These are phyloP conservation scores for Neosilurus mollespiculum DNA, from an alignment of 2,797 vertebrate genomes.

Conservation along the genomic window DNA sequence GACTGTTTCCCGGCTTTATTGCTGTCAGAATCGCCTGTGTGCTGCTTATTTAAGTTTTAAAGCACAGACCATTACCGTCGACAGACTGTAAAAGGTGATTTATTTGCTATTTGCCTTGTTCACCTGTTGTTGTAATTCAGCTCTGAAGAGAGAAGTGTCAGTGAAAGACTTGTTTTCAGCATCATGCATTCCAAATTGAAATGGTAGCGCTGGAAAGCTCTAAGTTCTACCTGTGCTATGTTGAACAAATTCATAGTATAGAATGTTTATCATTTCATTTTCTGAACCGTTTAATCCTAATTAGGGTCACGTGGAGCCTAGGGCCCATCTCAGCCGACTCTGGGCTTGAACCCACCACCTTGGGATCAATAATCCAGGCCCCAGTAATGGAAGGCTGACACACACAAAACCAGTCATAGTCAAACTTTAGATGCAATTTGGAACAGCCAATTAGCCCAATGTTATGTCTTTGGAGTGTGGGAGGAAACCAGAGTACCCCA, in stretches of 20 bases:
- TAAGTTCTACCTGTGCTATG: not conserved
- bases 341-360: no score
- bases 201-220: not conserved
- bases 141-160: conserved; percentile 58
- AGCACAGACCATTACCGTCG: conserved; percentile 64
- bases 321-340: no score
- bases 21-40: conserved; percentile 49
- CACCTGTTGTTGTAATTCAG: conserved; percentile 67
- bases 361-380: no score
- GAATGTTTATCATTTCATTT: not conserved
- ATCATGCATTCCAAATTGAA: not conserved
- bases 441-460: no score
- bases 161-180: conserved; percentile 51
- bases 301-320: no score
- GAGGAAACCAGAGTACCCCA: no score
- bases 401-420: no score
- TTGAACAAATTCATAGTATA: not conserved
- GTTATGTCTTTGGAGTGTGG: no score
- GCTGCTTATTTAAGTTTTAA: conserved; percentile 65
- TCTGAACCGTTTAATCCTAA: no score
- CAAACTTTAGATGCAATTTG: no score
- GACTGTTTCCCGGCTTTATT: conserved; percentile 47
- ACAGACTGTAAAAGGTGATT: conserved; percentile 71
- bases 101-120: conserved; percentile 56
- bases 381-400: no score